Evolutionary conservation across 2,888 invertebrate species (phyloP), one percentile per base, ranked within the genome.

Genomic region (Andricus quercusramuli): DNA sequence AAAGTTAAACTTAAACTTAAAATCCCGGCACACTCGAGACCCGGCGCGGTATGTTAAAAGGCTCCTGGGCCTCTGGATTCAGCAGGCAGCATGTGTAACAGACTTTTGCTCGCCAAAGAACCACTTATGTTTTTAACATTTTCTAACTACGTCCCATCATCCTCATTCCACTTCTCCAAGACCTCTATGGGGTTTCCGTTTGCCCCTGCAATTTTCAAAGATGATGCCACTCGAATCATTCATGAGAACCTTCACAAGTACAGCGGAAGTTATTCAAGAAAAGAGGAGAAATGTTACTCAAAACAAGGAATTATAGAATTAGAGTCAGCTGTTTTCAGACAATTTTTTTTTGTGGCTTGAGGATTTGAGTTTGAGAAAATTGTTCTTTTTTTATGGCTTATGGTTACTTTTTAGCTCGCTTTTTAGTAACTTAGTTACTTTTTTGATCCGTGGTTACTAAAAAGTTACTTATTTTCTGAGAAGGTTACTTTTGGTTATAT

Each of bases 11-110:
- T n/a, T n/a, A n/a, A n/a, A n/a, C n/a, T 59, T 67, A 62, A 70
- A 80, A 70, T 41, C 56, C 76, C 66, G 59, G 47, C 67, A 82
- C 87, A 87, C 89, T 90, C 87, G 86, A 88, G 87, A 83, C 79
- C 84, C 86, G 89, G 89, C 84, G 86, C 89, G 89, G 88, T 85
- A 87, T 86, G 85, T 89, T 88, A 86, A 89, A 90, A 90, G 88
- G 80, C 80, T 37, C 65, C 68, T 51, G 67, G 76, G 56, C 62
- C 77, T 78, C 64, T 78, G 76, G n/a, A 66, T 79, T 25, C 64
- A 56, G 78, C 77, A 74, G 59, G 56, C 78, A 77, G 80, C 84
- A 81, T 79, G 76, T 84, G 84, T 79, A 79, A 86, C 81, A 80
- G 77, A 85, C 85, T 83, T 77, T 79, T 79, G 13, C 68, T 67